Evolutionary conservation across 2,797 vertebrate genomes (phyloP).

Genomic region (Enteromius trimaculatus): DNA sequence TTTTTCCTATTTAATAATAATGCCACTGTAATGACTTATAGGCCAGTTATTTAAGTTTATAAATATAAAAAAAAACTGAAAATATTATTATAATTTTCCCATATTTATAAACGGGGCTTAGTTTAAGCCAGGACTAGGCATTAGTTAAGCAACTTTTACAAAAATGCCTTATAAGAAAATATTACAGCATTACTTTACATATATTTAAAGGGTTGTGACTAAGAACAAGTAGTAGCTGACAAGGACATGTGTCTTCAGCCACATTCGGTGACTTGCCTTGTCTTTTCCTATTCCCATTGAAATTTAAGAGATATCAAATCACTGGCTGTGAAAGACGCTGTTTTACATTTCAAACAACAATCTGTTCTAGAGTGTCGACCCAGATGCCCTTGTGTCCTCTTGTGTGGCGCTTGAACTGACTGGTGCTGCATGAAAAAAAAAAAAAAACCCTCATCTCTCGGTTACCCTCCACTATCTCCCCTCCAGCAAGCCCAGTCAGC

Average conservation of each 20-base stretch:
- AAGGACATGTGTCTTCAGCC: conserved; percentile 42
- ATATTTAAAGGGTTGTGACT: conserved; percentile 31
- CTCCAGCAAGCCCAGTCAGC: conserved; percentile 33
- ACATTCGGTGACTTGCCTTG: conserved; percentile 32
- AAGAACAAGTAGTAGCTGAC: conserved; percentile 35
- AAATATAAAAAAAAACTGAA: neutral
- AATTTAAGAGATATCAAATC: conserved; percentile 28
- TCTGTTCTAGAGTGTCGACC: conserved; percentile 28
- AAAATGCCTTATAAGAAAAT: too few relatives aligned
- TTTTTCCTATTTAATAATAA: too few relatives aligned
- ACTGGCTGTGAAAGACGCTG: conserved; percentile 32
- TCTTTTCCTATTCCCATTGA: conserved; percentile 39
- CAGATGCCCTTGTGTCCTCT: conserved; percentile 45
- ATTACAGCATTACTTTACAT: conserved; percentile 28
- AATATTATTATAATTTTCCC: neutral
- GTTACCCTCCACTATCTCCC: conserved; percentile 9
- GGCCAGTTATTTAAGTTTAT: neutral
- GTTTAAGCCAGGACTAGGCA: too few relatives aligned
- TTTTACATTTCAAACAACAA: conserved; percentile 46
- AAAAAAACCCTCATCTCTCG: conserved; percentile 1
- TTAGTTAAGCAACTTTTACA: too few relatives aligned
- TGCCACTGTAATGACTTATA: too few relatives aligned
- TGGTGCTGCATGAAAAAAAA: neutral
- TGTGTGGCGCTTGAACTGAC: conserved; percentile 39
- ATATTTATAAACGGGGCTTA: neutral